Conservation (phyloP, 2,113 vertebrate species). For the Prionailurus viverrinus region DNA sequence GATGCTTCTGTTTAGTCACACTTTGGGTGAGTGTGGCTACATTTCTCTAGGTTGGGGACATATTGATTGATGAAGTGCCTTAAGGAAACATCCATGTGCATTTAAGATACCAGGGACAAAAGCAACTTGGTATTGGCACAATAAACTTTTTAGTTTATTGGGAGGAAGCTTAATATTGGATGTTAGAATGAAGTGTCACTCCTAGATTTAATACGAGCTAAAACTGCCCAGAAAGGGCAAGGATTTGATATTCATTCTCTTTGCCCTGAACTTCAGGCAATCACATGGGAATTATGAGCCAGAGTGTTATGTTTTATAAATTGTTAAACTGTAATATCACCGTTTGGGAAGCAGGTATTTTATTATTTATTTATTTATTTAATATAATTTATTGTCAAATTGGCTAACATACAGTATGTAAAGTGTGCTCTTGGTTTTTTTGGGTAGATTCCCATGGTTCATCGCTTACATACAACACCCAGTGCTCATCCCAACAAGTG, state of each 20-base stretch:
- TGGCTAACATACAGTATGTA: no score
- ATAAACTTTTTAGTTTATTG: neutral
- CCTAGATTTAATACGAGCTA: neutral
- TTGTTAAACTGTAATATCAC: neutral
- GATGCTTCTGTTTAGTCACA: neutral
- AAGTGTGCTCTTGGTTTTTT: no score
- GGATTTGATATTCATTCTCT: neutral
- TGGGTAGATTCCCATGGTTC: no score
- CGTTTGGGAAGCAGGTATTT: neutral
- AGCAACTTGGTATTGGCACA: neutral
- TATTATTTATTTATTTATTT: no score
- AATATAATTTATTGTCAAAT: no score
- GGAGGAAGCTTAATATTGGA: neutral
- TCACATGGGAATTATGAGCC: neutral
- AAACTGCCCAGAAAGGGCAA: neutral
- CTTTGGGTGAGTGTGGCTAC: neutral
- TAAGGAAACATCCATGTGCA: neutral
- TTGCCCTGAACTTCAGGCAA: neutral
- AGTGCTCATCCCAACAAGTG: no score
- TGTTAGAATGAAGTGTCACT: neutral
- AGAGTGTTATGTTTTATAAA: neutral
- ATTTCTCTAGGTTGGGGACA: neutral
- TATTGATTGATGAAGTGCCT: neutral
- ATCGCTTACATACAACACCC: no score
- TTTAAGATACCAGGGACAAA: neutral